Percentiles rank a stretch among this genome's conserved stretches.
phyloP scores from a whole-genome alignment of 2,113 vertebrate genomes.

The Myotis brandtii region DNA sequence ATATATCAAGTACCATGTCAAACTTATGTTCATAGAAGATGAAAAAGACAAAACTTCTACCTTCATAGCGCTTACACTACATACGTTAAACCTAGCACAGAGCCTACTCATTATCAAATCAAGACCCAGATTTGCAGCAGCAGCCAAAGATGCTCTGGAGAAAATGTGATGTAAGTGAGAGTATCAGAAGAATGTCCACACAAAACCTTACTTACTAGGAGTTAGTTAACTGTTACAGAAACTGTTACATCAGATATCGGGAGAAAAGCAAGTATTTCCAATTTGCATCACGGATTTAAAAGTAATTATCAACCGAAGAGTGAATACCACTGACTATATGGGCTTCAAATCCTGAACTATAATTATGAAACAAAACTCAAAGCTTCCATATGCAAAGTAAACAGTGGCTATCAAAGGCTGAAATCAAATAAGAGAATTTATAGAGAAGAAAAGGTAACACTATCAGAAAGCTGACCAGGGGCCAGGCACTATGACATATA shows the following conservation, averaged over 20 bases:
- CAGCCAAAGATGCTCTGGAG: not conserved
- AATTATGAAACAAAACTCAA: constrained; percentile 27
- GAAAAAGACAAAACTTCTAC: constrained; percentile 10
- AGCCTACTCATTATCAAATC: not conserved
- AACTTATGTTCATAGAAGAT: not conserved
- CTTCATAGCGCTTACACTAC: not conserved
- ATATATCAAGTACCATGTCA: not conserved
- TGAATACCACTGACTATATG: not conserved
- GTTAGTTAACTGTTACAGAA: constrained; percentile 1
- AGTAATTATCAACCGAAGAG: not conserved
- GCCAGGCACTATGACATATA: not conserved
- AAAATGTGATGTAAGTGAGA: not conserved
- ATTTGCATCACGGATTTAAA: constrained; percentile 26
- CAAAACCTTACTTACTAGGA: not conserved
- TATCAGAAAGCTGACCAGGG: not conserved
- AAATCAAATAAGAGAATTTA: not conserved
- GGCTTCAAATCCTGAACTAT: constrained; percentile 11
- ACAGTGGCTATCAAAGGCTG: not conserved
- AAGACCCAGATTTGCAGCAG: not conserved
- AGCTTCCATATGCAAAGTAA: constrained; percentile 6
- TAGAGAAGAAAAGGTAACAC: not conserved
- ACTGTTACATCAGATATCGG: not conserved
- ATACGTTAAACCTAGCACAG: not conserved
- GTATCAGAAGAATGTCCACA: not conserved
- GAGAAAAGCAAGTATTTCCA: not conserved